phyloP scores from a whole-genome alignment of 2,797 vertebrate genomes.

The Sebastes kiyomatsui region DNA sequence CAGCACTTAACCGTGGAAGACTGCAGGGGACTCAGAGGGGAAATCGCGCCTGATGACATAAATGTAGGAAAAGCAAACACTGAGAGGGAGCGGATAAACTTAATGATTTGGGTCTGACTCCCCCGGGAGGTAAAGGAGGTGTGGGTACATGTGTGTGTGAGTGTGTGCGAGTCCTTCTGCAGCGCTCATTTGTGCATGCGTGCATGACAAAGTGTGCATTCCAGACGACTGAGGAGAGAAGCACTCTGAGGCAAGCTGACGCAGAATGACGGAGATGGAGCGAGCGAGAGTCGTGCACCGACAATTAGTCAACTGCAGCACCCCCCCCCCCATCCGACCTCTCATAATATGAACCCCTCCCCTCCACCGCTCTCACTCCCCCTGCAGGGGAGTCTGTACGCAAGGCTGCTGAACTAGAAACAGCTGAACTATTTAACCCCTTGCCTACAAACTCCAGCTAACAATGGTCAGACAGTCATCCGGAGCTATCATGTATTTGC shows the following conservation, averaged over 20 bases:
- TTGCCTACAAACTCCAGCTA: neutral
- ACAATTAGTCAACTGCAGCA: conserved; percentile 67
- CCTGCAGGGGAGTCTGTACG: conserved; percentile 19
- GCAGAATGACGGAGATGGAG: conserved; percentile 48
- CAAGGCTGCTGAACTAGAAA: conserved; percentile 62
- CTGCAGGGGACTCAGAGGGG: conserved; percentile 24
- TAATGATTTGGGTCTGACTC: conserved; percentile 31
- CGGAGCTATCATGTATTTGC: neutral
- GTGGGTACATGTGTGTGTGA: neutral
- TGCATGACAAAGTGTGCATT: conserved; percentile 56
- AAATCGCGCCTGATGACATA: conserved; percentile 51
- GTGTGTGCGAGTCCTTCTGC: neutral
- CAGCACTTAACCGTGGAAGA: conserved; percentile 14
- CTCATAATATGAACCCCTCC: neutral
- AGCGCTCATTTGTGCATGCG: conserved; percentile 38
- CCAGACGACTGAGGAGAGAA: conserved; percentile 51
- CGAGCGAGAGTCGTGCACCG: conserved; percentile 30
- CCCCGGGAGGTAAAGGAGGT: conserved; percentile 16
- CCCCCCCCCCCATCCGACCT: neutral
- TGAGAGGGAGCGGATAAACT: conserved; percentile 48
- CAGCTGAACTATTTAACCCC: conserved; percentile 34
- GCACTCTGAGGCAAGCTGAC: conserved; percentile 42
- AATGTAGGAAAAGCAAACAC: conserved; percentile 61
- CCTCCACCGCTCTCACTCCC: conserved; percentile 4
- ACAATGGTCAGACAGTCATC: neutral